These are phyloP conservation scores for Celastrina argiolus DNA, from an alignment of 2,888 invertebrate species.

Conservation along the genomic window DNA sequence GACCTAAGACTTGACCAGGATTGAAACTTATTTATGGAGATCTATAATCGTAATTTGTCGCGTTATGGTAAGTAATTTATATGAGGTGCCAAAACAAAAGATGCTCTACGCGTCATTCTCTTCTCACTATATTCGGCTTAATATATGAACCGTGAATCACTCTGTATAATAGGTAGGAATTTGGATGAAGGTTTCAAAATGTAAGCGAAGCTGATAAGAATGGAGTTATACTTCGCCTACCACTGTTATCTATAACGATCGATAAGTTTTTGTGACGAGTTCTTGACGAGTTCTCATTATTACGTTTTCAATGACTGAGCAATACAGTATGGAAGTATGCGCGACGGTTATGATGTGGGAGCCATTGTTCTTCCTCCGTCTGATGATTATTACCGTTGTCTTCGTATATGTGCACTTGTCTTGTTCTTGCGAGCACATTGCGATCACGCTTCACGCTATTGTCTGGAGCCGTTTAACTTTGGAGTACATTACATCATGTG, in stretches of 20 bases:
- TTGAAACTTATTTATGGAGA: too few species aligned
- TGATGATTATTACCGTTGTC: slow-evolving; percentile 49
- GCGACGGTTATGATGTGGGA: slow-evolving; percentile 68
- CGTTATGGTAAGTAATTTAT: too few species aligned
- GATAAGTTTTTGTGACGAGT: background rate
- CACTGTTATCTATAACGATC: background rate
- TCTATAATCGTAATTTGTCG: too few species aligned
- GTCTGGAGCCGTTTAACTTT: background rate
- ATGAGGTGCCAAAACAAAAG: too few species aligned
- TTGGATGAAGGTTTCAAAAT: too few species aligned
- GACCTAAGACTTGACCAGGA: too few species aligned
- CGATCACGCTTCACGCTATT: slow-evolving; percentile 3
- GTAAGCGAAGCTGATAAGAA: too few species aligned
- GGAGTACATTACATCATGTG: slow-evolving; percentile 28
- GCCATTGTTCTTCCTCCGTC: slow-evolving; percentile 53
- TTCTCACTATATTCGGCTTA: too few species aligned
- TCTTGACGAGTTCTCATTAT: slow-evolving; percentile 2
- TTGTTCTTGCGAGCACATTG: slow-evolving; percentile 40
- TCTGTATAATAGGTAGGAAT: too few species aligned
- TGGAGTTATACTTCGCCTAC: too few species aligned
- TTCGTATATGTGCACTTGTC: slow-evolving; percentile 41
- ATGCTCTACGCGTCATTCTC: too few species aligned
- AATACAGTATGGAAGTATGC: slow-evolving; percentile 33
- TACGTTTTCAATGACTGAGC: slow-evolving; percentile 22
- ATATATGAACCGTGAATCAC: too few species aligned